Evolutionary conservation across 2,113 vertebrate genomes (phyloP).

Genomic region (Asarcornis scutulata): DNA sequence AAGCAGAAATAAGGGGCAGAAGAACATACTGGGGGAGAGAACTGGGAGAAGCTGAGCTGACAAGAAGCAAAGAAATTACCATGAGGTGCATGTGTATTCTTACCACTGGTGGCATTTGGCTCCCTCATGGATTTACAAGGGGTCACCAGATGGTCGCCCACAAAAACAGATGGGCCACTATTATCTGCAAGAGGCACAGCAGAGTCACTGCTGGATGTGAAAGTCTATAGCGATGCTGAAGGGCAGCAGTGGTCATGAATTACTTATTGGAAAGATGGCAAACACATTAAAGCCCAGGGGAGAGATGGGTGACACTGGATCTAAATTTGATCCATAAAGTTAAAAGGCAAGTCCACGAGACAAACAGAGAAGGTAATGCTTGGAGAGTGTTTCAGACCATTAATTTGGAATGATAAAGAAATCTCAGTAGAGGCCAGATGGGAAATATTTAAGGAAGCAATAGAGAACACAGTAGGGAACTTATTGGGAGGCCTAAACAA

Average conservation of each 20-base stretch:
- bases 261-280: not conserved
- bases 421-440: conserved; percentile 53
- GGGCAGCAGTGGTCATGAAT: not conserved
- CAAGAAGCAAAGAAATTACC: not conserved
- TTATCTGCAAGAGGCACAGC: not conserved
- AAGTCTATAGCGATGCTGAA: not conserved
- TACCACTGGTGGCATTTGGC: not conserved
- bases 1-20: not conserved
- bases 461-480: conserved; percentile 46
- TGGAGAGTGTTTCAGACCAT: conserved; percentile 37
- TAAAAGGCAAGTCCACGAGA: conserved; percentile 12
- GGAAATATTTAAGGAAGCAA: conserved; percentile 64
- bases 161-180: conserved; percentile 5
- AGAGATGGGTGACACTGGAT: conserved; percentile 9
- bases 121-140: not conserved
- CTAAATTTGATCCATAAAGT: conserved; percentile 10
- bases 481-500: conserved; percentile 59
- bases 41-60: not conserved
- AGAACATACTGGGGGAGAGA: not conserved
- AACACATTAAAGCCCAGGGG: conserved; percentile 11
- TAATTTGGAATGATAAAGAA: conserved; percentile 24
- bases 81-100: not conserved
- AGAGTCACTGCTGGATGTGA: conserved; percentile 5
- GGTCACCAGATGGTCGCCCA: conserved; percentile 14
- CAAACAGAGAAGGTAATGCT: not conserved